Percentiles rank a stretch among this genome's conserved stretches.
Evolutionary conservation across 2,113 vertebrate species (phyloP).

Genomic region (Lophotis ruficrista): DNA sequence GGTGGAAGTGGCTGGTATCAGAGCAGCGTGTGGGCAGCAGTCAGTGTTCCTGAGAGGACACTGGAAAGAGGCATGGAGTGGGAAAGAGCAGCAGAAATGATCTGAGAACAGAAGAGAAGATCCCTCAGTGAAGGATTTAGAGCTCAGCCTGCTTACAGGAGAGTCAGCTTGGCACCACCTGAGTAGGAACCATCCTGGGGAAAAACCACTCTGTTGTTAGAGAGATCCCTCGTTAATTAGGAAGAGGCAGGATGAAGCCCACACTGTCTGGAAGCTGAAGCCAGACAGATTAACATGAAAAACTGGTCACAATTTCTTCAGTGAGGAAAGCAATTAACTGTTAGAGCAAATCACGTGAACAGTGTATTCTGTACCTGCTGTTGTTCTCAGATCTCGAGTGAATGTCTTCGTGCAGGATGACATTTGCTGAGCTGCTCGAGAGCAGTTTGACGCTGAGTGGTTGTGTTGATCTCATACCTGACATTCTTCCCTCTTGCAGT

Average conservation of each 20-base stretch:
- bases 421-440: background rate
- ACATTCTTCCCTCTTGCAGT: conserved; percentile 74
- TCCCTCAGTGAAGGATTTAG: background rate
- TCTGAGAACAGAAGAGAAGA: background rate
- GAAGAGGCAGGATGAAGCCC: background rate
- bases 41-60: background rate
- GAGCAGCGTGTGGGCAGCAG: background rate
- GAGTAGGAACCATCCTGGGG: background rate
- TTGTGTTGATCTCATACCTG: background rate
- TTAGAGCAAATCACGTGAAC: background rate
- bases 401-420: background rate
- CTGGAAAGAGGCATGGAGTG: background rate
- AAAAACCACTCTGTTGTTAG: background rate
- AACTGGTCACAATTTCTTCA: background rate
- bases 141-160: background rate
- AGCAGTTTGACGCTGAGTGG: background rate
- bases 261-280: background rate
- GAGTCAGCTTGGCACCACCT: background rate
- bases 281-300: background rate
- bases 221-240: background rate
- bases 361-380: background rate
- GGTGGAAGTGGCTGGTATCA: background rate
- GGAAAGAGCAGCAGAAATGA: background rate
- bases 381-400: background rate
- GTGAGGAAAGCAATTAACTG: background rate